These are phyloP conservation scores for Eupithecia exiguata DNA, from an alignment of 2,888 invertebrate genomes.

Conservation along the genomic window DNA sequence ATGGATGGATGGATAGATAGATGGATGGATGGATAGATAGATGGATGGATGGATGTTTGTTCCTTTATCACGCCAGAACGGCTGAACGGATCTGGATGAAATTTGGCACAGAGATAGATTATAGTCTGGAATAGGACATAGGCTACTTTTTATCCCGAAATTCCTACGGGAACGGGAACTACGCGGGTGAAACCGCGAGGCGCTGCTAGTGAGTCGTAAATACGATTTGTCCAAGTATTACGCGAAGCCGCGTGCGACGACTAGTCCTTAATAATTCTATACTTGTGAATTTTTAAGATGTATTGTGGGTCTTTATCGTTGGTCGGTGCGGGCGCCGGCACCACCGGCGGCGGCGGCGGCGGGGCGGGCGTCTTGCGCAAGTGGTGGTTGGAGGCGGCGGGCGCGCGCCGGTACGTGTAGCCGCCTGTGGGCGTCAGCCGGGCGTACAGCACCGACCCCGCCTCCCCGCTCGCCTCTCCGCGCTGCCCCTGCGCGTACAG, in stretches of 20 bases:
- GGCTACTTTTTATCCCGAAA: no score
- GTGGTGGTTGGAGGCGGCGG: slow-evolving; percentile 28
- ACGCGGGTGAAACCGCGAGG: no score
- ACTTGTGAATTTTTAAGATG: slow-evolving; percentile 70
- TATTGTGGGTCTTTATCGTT: slow-evolving; percentile 53
- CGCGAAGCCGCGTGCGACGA: slow-evolving; percentile 7
- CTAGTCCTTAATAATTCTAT: slow-evolving; percentile 59
- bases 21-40: no score
- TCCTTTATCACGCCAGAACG: no score
- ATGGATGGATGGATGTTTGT: no score
- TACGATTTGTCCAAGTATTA: background rate
- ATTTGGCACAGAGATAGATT: no score
- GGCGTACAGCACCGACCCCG: slow-evolving; percentile 65
- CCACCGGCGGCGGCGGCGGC: slow-evolving; percentile 32
- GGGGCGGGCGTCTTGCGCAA: background rate
- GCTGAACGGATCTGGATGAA: no score
- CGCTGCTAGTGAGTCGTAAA: no score
- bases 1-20: no score
- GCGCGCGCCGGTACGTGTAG: slow-evolving; percentile 63
- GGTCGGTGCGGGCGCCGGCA: slow-evolving; percentile 35
- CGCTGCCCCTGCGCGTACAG: slow-evolving; percentile 41
- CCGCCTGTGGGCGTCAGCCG: slow-evolving; percentile 67
- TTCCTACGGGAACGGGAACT: no score
- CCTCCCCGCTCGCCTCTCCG: slow-evolving; percentile 41
- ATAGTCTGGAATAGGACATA: no score